Base-by-base conservation (phyloP, 2,797 vertebrate species). In the Echeneis naucrates region DNA sequence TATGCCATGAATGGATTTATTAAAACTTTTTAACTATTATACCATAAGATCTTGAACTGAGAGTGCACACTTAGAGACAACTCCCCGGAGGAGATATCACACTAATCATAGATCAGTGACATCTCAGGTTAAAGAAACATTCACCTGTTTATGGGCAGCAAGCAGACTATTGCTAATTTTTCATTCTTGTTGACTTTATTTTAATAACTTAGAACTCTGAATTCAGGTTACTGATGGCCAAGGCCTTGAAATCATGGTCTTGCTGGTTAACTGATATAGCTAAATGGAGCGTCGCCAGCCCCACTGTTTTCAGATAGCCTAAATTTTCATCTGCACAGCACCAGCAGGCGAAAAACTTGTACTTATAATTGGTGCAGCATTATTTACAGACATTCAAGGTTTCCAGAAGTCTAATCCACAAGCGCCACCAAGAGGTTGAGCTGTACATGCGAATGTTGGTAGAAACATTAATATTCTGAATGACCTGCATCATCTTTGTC, bases 181-280 rank as follows among this genome's bases (percentile, higher is more conserved):
- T 21, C 10, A 4, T 11, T 16, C 12, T 5, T n/a, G 8, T 24
- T 3, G 26, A 24, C 23, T 9, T 12, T 30, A 3, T 30, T 54
- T 54, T 19, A 54, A n/a, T 33, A 8, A 3, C 32, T 54, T 1
- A 32, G 19, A 4, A 17, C 19, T 35, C 35, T 51, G 13, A 21
- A 38, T n/a, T 33, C 1, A 27, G 21, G 5, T n/a, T 16, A 35
- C 17, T 27, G 8, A 33, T 14, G n/a, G 19, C 4, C 19, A 65
- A 8, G 35, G 52, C 2, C 7, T 5, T 19, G 10, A 8, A 5
- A 4, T 33, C 53, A 8, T 8, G 10, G 68, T 55, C 23, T 4
- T 12, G 52, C 59, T 52, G 55, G 75, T 75, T 77, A 38, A 33
- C 10, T 21, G 27, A 14, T 64, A 71, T 37, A 21, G 53, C 67